Conservation (phyloP, 64 coral and sea anemone genomes). For the Porites australiensis region DNA sequence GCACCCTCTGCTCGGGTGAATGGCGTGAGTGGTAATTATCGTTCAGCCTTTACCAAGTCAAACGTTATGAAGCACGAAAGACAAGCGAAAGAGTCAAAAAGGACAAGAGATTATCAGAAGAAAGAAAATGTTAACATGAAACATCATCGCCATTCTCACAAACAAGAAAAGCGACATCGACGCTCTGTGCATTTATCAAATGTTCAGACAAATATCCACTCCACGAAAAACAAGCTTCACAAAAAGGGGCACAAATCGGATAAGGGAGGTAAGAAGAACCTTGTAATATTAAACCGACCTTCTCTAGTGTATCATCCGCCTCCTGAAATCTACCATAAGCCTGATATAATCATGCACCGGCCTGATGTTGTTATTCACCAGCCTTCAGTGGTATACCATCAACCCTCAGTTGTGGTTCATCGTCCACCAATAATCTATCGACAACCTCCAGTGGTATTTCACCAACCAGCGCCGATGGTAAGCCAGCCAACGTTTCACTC, state of each 20-base stretch:
- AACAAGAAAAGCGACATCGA: background rate
- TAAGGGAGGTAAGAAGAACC: slow-evolving; percentile 84
- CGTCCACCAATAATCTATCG: slow-evolving; percentile 85
- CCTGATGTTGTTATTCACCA: slow-evolving; percentile 91
- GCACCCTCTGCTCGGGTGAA: background rate
- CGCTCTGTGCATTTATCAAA: background rate
- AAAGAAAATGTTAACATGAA: background rate
- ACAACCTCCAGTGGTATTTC: slow-evolving; percentile 86
- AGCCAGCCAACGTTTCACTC: slow-evolving; percentile 86
- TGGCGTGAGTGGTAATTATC: background rate
- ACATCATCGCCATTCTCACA: background rate
- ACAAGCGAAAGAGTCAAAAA: background rate
- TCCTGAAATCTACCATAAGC: slow-evolving; percentile 94
- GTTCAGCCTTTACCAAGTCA: slow-evolving; percentile 30
- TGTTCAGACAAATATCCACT: background rate
- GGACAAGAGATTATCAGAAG: background rate
- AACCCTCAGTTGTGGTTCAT: slow-evolving; percentile 87
- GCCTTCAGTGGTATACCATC: slow-evolving; percentile 90
- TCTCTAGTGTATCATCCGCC: slow-evolving; percentile 93
- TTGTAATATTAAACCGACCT: slow-evolving; percentile 80
- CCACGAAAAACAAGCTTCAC: background rate
- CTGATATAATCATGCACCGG: slow-evolving; percentile 90
- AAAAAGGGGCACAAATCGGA: slow-evolving; percentile 3
- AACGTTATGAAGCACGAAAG: background rate
- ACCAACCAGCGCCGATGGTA: slow-evolving; percentile 90